phyloP scores from a whole-genome alignment of 2,797 vertebrate genomes.

The Triplophysa yarkandensis region DNA sequence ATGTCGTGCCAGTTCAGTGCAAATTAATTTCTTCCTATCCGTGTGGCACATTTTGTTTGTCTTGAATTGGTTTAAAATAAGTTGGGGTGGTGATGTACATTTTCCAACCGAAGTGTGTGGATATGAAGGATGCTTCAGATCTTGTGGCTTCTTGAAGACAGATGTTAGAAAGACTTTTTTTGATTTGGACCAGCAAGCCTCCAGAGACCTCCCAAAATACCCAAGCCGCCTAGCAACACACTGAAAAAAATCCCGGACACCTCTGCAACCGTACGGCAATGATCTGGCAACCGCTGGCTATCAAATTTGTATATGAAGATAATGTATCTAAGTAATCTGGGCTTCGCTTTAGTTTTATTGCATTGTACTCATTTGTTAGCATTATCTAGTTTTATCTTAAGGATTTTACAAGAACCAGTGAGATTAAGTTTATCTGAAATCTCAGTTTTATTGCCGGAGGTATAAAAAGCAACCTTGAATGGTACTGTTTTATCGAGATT shows the following conservation, averaged over 20 bases:
- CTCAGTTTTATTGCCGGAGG: too few relatives aligned
- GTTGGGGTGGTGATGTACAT: not conserved
- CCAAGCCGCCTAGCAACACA: not conserved
- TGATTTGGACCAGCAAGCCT: not conserved
- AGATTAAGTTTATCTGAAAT: too few relatives aligned
- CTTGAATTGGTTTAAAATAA: not conserved
- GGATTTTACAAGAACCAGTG: too few relatives aligned
- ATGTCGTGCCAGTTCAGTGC: conserved; percentile 30
- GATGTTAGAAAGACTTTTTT: too few relatives aligned
- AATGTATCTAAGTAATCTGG: not conserved
- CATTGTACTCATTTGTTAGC: too few relatives aligned
- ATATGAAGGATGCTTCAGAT: not conserved
- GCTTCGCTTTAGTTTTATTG: not conserved
- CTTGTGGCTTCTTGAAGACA: not conserved
- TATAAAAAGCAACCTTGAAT: too few relatives aligned
- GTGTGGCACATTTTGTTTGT: not conserved
- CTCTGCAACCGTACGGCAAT: not conserved
- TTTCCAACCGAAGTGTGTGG: not conserved
- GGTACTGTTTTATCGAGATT: too few relatives aligned
- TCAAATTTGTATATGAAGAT: not conserved
- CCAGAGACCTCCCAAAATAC: not conserved
- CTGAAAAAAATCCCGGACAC: too few relatives aligned
- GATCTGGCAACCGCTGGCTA: not conserved
- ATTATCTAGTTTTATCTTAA: too few relatives aligned
- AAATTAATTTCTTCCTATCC: conserved; percentile 20